A percentile compares a stretch with the other conserved stretches of the same genome.
These are phyloP conservation scores for Lathamus discolor DNA, from an alignment of 2,113 vertebrate genomes.

Conservation along the genomic window DNA sequence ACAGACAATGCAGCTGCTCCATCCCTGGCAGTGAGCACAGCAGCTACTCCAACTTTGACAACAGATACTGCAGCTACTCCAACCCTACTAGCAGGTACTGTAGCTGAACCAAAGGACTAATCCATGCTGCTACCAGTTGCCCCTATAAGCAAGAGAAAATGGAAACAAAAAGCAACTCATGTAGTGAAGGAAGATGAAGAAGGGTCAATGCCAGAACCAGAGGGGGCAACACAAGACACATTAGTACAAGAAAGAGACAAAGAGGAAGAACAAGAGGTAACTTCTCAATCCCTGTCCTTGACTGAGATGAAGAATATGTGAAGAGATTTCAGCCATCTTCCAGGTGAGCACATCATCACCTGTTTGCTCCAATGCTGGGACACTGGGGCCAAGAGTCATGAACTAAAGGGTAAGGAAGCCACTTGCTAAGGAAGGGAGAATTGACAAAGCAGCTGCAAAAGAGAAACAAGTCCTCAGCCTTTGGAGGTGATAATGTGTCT, in stretches of 20 bases:
- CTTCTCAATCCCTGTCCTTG: neutral
- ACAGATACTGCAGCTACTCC: neutral
- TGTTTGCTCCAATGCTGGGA: neutral
- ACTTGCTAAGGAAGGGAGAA: neutral
- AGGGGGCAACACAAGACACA: neutral
- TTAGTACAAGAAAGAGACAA: neutral
- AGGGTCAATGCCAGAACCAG: neutral
- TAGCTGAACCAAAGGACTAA: neutral
- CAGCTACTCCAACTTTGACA: neutral
- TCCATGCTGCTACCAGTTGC: neutral
- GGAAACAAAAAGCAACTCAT: neutral
- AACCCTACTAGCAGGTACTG: neutral
- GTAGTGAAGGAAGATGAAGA: neutral
- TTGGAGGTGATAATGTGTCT: neutral
- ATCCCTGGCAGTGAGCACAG: neutral
- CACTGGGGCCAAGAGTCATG: neutral
- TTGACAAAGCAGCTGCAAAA: neutral
- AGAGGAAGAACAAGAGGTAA: neutral
- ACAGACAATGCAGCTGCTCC: neutral
- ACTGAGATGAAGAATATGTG: neutral
- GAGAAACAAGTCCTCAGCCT: neutral
- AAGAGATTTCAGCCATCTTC: neutral
- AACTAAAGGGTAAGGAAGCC: neutral
- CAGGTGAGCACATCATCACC: neutral
- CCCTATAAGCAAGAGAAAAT: neutral